These are phyloP conservation scores for Parnassius smintheus DNA, from an alignment of 2,888 invertebrate genomes.

Conservation along the genomic window DNA sequence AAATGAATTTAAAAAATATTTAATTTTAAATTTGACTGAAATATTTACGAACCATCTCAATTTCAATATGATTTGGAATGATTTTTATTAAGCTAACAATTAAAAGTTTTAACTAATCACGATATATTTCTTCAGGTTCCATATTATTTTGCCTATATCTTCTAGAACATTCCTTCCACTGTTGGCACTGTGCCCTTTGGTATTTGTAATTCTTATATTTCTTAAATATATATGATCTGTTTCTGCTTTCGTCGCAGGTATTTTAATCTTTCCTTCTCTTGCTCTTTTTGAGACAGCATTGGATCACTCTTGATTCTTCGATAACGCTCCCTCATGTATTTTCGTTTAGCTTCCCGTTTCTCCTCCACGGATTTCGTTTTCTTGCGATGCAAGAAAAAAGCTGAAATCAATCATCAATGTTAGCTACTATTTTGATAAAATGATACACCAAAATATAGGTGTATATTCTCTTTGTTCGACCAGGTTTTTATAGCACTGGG, in stretches of 20 bases:
- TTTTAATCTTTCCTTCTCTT: slow-evolving; percentile 8
- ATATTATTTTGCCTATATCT: background rate
- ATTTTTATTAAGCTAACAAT: no score
- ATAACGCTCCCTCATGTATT: slow-evolving; percentile 10
- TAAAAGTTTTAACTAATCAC: background rate
- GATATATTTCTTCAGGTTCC: background rate
- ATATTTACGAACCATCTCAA: no score
- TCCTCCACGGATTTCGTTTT: background rate
- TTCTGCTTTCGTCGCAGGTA: slow-evolving; percentile 1
- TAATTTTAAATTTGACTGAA: no score
- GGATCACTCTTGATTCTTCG: slow-evolving; percentile 7
- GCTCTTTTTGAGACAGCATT: background rate
- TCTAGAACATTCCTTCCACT: slow-evolving; percentile 1
- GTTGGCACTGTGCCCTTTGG: background rate
- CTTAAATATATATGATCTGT: background rate
- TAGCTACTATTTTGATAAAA: no score
- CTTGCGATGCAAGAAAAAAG: background rate
- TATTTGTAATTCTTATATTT: background rate
- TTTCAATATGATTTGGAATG: no score
- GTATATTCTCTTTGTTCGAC: no score
- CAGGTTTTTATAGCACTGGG: no score
- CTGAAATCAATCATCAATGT: slow-evolving; percentile 1
- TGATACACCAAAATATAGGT: no score
- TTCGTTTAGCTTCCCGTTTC: slow-evolving; percentile 4
- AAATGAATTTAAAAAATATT: no score